Evolutionary conservation across 2,113 vertebrate genomes (phyloP).

Genomic region (Pagrus major): DNA sequence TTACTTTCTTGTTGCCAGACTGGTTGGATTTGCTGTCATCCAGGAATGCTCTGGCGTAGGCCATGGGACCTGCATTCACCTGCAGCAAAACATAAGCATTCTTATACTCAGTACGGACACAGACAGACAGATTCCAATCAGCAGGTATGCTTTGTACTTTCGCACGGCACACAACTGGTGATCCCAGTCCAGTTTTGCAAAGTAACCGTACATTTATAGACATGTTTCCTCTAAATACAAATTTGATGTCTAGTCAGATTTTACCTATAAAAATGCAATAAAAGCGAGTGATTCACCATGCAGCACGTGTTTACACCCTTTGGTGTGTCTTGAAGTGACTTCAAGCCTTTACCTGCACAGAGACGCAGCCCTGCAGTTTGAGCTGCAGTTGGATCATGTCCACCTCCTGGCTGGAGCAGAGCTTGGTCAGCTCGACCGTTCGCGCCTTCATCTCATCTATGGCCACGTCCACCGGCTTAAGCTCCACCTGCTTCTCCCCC

Average conservation of each 20-base stretch:
- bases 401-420: slow-evolving; percentile 90
- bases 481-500: slow-evolving; percentile 91
- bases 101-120: rapidly evolving
- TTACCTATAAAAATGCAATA: too few relatives aligned
- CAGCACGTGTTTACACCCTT: not conserved
- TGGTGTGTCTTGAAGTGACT: not conserved
- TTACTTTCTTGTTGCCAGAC: slow-evolving; percentile 91
- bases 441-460: slow-evolving; percentile 95
- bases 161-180: rapidly evolving
- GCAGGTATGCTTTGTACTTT: not conserved
- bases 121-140: not conserved
- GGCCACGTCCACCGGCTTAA: slow-evolving; percentile 96
- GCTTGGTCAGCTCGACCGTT: slow-evolving; percentile 90
- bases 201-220: not conserved
- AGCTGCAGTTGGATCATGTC: slow-evolving; percentile 99
- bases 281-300: not conserved
- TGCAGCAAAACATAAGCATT: slow-evolving; percentile 56
- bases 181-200: not conserved
- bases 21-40: slow-evolving; percentile 90
- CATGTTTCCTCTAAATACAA: not conserved
- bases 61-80: slow-evolving; percentile 98
- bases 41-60: slow-evolving; percentile 96
- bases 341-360: slow-evolving; percentile 89
- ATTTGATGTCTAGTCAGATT: not conserved
- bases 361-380: slow-evolving; percentile 96